phyloP scores from a whole-genome alignment of 2,797 vertebrate species.

The Pseudochromis fuscus region DNA sequence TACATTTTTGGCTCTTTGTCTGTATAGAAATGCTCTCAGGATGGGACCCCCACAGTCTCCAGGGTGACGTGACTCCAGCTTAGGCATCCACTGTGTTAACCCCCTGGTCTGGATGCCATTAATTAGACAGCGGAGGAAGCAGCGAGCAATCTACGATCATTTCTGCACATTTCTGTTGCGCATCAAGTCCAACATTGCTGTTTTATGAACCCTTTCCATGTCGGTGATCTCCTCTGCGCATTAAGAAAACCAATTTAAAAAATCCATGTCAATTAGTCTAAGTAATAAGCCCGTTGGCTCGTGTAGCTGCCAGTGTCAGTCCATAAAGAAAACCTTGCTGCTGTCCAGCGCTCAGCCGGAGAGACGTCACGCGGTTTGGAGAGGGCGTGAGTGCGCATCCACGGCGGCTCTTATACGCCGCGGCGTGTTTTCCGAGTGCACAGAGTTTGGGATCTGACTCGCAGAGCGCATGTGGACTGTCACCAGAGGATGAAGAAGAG shows the following conservation, averaged over 20 bases:
- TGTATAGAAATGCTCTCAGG: slow-evolving; percentile 49
- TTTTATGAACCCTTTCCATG: not conserved
- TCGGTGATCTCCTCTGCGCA: not conserved
- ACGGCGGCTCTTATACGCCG: slow-evolving; percentile 41
- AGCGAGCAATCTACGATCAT: not conserved
- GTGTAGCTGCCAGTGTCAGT: slow-evolving; percentile 14
- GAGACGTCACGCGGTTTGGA: slow-evolving; percentile 67
- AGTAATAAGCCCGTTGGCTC: slow-evolving; percentile 9
- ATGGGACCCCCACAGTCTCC: slow-evolving; percentile 72
- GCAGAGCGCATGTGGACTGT: slow-evolving; percentile 57
- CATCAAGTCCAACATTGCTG: not conserved
- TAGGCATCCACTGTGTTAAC: slow-evolving; percentile 73
- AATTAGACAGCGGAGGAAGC: slow-evolving; percentile 44
- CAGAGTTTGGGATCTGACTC: slow-evolving; percentile 46
- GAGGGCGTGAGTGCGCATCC: slow-evolving; percentile 63
- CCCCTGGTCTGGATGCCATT: slow-evolving; percentile 46
- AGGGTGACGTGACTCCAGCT: slow-evolving; percentile 68
- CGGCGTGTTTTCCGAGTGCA: slow-evolving; percentile 45
- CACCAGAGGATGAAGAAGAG: slow-evolving; percentile 43
- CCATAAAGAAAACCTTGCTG: slow-evolving; percentile 26
- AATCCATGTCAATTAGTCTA: slow-evolving; percentile 31
- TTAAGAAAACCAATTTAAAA: not conserved
- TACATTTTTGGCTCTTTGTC: slow-evolving; percentile 54
- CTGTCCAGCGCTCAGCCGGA: slow-evolving; percentile 23
- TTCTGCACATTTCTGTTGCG: not conserved